Conservation (phyloP, 2,113 vertebrate species). For the Psittacula cyanocephala region DNA sequence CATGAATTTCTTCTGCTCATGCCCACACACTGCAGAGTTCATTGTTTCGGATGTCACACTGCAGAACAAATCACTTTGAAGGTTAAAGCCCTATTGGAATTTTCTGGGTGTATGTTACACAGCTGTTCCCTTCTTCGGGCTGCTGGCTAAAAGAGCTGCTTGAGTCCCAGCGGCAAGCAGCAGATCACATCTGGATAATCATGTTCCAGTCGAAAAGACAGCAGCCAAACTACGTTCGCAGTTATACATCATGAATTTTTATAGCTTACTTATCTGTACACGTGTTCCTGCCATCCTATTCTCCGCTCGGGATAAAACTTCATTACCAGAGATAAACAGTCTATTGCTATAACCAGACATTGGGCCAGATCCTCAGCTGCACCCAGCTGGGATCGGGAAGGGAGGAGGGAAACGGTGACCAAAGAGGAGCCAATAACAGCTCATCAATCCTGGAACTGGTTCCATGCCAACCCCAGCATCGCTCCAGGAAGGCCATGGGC, state of each 20-base stretch:
- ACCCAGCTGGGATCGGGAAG: conserved; percentile 21
- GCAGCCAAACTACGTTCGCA: conserved; percentile 21
- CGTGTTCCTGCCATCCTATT: background rate
- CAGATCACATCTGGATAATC: conserved; percentile 63
- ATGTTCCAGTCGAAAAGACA: background rate
- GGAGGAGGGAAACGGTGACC: background rate
- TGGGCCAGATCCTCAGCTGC: conserved; percentile 48
- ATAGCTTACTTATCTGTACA: background rate
- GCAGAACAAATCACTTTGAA: conserved; percentile 30
- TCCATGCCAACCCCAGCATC: conserved; percentile 10
- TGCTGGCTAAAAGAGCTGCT: conserved; percentile 13
- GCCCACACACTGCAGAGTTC: background rate
- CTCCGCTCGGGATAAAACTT: background rate
- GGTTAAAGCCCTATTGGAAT: conserved; percentile 38
- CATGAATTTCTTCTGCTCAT: background rate
- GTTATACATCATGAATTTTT: conserved; percentile 10
- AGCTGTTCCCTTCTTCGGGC: conserved; percentile 49
- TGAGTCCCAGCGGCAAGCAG: conserved; percentile 32
- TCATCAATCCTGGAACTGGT: conserved; percentile 46
- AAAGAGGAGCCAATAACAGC: conserved; percentile 43
- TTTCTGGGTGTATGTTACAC: conserved; percentile 7
- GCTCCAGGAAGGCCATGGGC: background rate
- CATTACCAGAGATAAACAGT: background rate
- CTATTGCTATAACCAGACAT: background rate
- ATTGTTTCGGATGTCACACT: conserved; percentile 31